A percentile compares a stretch with the other conserved stretches of the same genome.
Conservation (phyloP, 2,888 invertebrate genomes). For the Sympetrum striolatum region DNA sequence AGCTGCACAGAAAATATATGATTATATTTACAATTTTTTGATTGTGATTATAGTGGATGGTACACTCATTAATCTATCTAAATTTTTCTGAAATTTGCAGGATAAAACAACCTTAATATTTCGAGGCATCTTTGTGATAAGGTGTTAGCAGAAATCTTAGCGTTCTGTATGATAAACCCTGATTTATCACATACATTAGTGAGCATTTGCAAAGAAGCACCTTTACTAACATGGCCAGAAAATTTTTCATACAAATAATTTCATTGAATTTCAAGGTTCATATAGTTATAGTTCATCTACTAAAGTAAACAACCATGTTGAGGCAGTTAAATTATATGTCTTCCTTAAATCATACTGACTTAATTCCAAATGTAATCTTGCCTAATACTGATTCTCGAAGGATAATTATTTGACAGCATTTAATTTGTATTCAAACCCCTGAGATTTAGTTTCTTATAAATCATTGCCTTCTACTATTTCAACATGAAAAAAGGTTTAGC, state of each 20-base stretch:
- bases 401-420: conserved; percentile 30
- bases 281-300: neutral
- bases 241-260: neutral
- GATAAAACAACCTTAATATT: no score
- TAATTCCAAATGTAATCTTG: conserved; percentile 13
- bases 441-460: conserved; percentile 42
- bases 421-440: conserved; percentile 45
- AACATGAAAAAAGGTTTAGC: conserved; percentile 32
- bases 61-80: no score
- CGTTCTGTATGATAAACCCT: no score
- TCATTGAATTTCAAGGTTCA: neutral
- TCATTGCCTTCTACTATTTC: conserved; percentile 21
- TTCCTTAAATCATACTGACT: neutral
- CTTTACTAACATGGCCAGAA: neutral
- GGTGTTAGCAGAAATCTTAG: no score
- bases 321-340: neutral
- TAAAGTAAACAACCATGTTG: neutral
- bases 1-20: no score
- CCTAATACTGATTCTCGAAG: conserved; percentile 17
- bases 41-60: no score
- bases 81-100: no score
- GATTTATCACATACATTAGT: neutral
- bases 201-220: conserved; percentile 38
- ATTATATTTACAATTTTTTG: no score
- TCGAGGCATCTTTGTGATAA: no score